Evolutionary conservation across 1,140 invertebrate genomes (phyloP), one percentile per base, ranked within the genome.

Genomic region (Asbolus verrucosus): DNA sequence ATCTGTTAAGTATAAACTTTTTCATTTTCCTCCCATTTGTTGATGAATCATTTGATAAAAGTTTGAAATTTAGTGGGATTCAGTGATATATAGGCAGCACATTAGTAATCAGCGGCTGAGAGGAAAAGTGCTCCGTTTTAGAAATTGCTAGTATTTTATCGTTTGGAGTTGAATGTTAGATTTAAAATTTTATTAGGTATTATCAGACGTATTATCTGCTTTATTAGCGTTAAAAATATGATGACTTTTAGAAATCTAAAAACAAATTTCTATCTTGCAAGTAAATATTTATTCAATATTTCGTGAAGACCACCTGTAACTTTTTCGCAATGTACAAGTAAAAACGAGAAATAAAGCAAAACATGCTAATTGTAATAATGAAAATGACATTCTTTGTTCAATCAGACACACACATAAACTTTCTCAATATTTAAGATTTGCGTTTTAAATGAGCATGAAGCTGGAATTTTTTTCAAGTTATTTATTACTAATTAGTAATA

Each of bases 321-420:
- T 6, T 36, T 36, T 36, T 36, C 33, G 11, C 33, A 36, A 36
- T 3, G n/a, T 36, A 11, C 33, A 36, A 36, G 33, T 36, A 36
- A 36, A 36, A 36, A 36, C n/a, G 33, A 36, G n/a, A 27, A 54
- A 54, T 54, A 54, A 54, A 54, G 9, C 21, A 21, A 19, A 24
- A 50, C 43, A n/a, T 21, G 46, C 46, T 54, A 54, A 54, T 54
- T 54, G 11, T 54, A 54, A 54, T 54, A 54, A 54, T 54, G 46
- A 54, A 54, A 54, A 54, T 54, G 46, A 54, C 46, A 54, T 54
- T 54, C 46, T 54, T 54, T 54, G 46, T 54, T 0, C 15, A 19
- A 50, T 50, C 43, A 11, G n/a, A 50, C 8, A 50, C 16, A 11
- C 6, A 50, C 16, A 50, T 8, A 50, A 46, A 27, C 46, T 54